These are phyloP conservation scores for Lasioglossum lativentre DNA, from an alignment of 2,888 invertebrate species.

Conservation along the genomic window DNA sequence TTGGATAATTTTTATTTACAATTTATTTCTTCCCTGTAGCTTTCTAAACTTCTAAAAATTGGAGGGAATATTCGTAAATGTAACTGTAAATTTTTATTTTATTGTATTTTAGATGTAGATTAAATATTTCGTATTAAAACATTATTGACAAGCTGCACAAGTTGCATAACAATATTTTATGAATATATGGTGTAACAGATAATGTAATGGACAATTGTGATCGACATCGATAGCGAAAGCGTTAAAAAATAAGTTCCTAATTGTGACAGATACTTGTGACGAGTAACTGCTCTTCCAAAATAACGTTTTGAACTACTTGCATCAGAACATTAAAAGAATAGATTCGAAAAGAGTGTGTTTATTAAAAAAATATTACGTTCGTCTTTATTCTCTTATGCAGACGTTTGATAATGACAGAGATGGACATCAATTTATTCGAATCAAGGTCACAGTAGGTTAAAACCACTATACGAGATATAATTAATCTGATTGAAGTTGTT, in stretches of 20 bases:
- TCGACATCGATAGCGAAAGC: neutral
- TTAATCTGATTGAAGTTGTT: no score
- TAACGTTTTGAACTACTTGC: slow-evolving; percentile 7
- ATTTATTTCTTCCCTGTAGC: neutral
- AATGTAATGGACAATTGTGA: neutral
- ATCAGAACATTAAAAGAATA: neutral
- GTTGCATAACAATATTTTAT: neutral
- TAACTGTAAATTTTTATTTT: neutral
- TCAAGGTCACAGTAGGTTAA: no score
- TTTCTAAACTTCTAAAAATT: neutral
- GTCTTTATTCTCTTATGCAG: neutral
- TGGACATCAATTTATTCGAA: neutral
- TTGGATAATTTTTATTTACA: neutral
- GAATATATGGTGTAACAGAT: neutral
- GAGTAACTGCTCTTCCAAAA: slow-evolving; percentile 14
- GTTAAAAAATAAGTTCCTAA: slow-evolving; percentile 56
- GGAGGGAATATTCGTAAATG: neutral
- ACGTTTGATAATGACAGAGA: neutral
- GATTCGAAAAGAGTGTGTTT: neutral
- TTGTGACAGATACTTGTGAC: slow-evolving; percentile 17
- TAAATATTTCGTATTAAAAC: neutral
- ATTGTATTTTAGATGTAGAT: neutral
- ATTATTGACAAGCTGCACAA: no score
- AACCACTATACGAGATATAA: no score
- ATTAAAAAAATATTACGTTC: neutral